Percentiles rank a stretch among this genome's conserved stretches.
These are phyloP conservation scores for Tragelaphus buxtoni DNA, from an alignment of 2,113 vertebrate species.

Conservation along the genomic window DNA sequence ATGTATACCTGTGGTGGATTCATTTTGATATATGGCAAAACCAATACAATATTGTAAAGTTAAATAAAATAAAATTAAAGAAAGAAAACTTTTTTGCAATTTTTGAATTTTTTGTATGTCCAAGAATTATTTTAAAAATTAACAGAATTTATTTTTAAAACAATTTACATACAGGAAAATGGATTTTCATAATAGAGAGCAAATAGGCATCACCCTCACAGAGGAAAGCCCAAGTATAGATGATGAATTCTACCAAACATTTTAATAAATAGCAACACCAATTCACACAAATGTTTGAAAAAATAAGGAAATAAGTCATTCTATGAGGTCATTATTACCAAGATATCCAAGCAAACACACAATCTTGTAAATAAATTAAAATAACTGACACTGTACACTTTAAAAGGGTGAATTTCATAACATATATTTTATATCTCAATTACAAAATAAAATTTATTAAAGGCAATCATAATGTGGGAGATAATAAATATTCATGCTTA, in stretches of 20 bases:
- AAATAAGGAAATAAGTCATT: neutral
- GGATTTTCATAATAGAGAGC: too few relatives aligned
- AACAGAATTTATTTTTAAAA: neutral
- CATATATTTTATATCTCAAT: neutral
- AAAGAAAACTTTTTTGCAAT: neutral
- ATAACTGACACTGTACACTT: neutral
- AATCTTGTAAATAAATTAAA: neutral
- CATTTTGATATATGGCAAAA: too few relatives aligned
- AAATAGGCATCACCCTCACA: neutral
- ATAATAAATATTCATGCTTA: neutral
- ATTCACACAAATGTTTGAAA: neutral
- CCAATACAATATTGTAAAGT: too few relatives aligned
- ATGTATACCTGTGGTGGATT: too few relatives aligned
- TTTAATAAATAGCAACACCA: neutral
- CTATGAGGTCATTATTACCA: neutral
- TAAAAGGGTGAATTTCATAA: neutral
- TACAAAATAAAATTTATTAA: neutral
- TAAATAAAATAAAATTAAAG: too few relatives aligned
- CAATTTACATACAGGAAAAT: neutral
- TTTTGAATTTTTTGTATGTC: neutral
- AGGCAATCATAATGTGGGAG: neutral
- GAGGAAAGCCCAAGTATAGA: neutral
- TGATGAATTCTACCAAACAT: neutral
- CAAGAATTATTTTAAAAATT: neutral
- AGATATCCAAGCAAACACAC: neutral